Evolutionary conservation across 2,888 invertebrate species (phyloP), one percentile per base, ranked within the genome.

Genomic region (Coenonympha arcania): DNA sequence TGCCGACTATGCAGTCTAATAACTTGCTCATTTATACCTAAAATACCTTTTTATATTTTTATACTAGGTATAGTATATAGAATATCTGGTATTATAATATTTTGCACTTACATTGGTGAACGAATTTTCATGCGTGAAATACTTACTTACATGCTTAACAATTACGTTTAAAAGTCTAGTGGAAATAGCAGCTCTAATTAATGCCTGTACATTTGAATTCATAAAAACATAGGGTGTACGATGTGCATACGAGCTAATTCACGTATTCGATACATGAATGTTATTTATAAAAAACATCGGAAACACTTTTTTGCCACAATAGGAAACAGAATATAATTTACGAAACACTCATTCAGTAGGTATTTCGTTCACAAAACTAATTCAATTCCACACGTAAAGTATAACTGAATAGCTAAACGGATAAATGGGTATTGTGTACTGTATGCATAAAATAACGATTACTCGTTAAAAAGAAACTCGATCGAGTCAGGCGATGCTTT

Each of bases 401-500:
- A 24, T 39, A 39, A 39, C 15, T 39, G 39, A 39, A 39, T 39
- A 24, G 39, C 9, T 22, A 22, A 39, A 22, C 22, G 20, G 39
- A 22, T 22, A 2, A 37, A 24, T 20, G 5, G 36, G 11, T 36
- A 11, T 20, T 36, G 19, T 34, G 18, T 24, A 39, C 24, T 24
- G 39, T 39, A 39, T 24, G 39, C 39, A 39, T 39, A 39, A 39
- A 39, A 39, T 39, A 39, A 39, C 24, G 9, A 39, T 39, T 9
- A 39, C 20, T 37, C 22, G 37, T 20, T 11, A 22, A 36, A 39
- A 39, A 39, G 24, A 39, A 39, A 39, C 24, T 39, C 15, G 15
- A 24, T 24, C 39, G 22, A 39, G 39, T 39, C 39, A 39, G 39
- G 39, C 39, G 24, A 39, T 39, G 13, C n/a, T 24, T 39, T 4